phyloP scores from a whole-genome alignment of 2,888 invertebrate genomes.

The Frankliniella intonsa region DNA sequence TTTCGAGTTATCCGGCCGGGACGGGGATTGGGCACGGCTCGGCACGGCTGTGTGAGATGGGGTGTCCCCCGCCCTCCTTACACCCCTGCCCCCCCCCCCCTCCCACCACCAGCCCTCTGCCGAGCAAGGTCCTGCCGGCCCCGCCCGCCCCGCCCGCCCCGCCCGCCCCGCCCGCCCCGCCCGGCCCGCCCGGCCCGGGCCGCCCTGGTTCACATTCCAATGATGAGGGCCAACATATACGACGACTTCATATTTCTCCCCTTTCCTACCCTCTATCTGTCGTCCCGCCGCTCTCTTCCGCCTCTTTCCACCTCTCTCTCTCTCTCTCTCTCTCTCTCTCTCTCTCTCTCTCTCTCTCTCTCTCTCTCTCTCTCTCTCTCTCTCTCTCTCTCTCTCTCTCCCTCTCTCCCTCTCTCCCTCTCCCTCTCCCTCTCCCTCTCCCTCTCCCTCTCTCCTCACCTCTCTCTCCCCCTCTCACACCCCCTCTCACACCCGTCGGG shows the following conservation, averaged over 20 bases:
- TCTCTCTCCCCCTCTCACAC: too few relatives aligned
- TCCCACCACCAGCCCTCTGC: neutral
- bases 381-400: neutral
- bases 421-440: neutral
- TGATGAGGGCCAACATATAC: neutral
- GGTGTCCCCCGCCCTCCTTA: neutral
- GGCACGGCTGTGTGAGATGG: too few relatives aligned
- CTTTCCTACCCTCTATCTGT: neutral
- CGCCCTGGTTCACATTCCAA: neutral
- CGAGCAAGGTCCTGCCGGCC: neutral
- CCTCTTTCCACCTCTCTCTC: neutral
- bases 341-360: neutral
- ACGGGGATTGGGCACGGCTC: too few relatives aligned
- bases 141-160: too few relatives aligned
- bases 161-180: neutral
- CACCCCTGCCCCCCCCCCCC: neutral
- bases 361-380: neutral
- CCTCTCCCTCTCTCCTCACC: neutral
- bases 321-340: neutral
- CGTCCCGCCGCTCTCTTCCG: too few relatives aligned
- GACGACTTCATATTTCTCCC: conserved; percentile 6
- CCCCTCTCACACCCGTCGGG: too few relatives aligned
- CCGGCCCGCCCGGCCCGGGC: neutral
- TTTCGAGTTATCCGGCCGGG: too few relatives aligned
- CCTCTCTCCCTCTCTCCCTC: neutral